Evolutionary conservation across 2,888 invertebrate genomes (phyloP).

Genomic region (Polietes domitor): DNA sequence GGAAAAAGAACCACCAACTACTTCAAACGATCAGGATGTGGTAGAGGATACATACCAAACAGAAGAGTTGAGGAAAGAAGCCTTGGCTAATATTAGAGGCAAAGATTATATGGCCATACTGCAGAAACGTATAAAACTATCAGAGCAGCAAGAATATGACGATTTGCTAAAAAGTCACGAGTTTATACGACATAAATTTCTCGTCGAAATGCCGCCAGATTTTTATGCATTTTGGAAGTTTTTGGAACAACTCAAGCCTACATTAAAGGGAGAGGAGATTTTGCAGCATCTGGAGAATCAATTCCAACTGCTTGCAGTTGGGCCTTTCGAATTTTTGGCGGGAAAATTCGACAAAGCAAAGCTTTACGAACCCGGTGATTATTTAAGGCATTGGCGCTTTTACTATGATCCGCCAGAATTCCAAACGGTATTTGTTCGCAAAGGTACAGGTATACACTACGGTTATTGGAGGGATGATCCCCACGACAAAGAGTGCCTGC

Average conservation of each 20-base stretch:
- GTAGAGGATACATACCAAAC: conserved; percentile 68
- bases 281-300: conserved; percentile 84
- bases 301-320: conserved; percentile 89
- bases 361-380: conserved; percentile 83
- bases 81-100: conserved; percentile 74
- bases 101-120: conserved; percentile 76
- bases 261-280: conserved; percentile 80
- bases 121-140: conserved; percentile 74
- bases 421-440: conserved; percentile 89
- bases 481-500: conserved; percentile 86
- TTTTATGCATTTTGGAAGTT: conserved; percentile 93
- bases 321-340: conserved; percentile 92
- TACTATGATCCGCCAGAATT: conserved; percentile 97
- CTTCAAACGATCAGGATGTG: background rate
- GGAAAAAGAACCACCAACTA: background rate
- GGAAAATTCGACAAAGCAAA: conserved; percentile 83
- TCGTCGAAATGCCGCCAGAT: conserved; percentile 94
- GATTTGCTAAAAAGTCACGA: conserved; percentile 81
- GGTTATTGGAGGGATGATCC: conserved; percentile 95
- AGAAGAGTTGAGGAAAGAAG: conserved; percentile 70
- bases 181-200: conserved; percentile 88
- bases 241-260: conserved; percentile 82
- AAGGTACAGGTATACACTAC: conserved; percentile 89
- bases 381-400: conserved; percentile 93
- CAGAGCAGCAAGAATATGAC: conserved; percentile 79